phyloP scores from a whole-genome alignment of 92 coral and sea anemone species.

The Desmophyllum pertusum region DNA sequence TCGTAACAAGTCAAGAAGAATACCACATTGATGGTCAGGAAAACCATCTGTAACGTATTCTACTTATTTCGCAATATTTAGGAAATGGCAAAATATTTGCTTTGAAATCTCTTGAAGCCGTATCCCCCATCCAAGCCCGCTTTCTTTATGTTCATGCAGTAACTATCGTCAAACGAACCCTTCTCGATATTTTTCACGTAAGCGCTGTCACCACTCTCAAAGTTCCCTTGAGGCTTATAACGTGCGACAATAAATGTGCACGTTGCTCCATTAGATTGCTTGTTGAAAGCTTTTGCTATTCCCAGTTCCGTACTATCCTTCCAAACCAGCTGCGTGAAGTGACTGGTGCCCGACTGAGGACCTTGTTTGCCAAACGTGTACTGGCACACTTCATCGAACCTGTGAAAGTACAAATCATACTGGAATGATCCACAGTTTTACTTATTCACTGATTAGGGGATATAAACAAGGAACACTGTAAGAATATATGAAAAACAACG shows the following conservation, averaged over 20 bases:
- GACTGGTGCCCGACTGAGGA: constrained; percentile 66
- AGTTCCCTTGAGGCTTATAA: constrained; percentile 84
- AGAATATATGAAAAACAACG: not conserved
- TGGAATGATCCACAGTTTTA: not conserved
- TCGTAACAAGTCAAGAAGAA: not conserved
- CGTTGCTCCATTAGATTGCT: constrained; percentile 52
- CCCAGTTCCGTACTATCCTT: constrained; percentile 81
- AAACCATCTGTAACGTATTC: not conserved
- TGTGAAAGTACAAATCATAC: not conserved
- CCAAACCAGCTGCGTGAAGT: constrained; percentile 90
- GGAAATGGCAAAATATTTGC: not conserved
- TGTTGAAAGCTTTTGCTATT: constrained; percentile 72
- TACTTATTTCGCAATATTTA: not conserved
- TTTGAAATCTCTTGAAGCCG: constrained; percentile 61
- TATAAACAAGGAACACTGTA: not conserved
- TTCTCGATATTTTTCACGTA: constrained; percentile 67
- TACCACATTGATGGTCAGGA: too few species aligned
- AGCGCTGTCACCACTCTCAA: constrained; percentile 53
- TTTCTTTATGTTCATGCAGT: constrained; percentile 60
- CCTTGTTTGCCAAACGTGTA: constrained; percentile 69
- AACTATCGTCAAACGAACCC: constrained; percentile 68
- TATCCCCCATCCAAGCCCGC: constrained; percentile 79
- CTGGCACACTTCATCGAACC: constrained; percentile 93
- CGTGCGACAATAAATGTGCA: constrained; percentile 86
- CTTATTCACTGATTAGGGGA: not conserved